phyloP scores from a whole-genome alignment of 2,797 vertebrate species.

The Eutrigla gurnardus region DNA sequence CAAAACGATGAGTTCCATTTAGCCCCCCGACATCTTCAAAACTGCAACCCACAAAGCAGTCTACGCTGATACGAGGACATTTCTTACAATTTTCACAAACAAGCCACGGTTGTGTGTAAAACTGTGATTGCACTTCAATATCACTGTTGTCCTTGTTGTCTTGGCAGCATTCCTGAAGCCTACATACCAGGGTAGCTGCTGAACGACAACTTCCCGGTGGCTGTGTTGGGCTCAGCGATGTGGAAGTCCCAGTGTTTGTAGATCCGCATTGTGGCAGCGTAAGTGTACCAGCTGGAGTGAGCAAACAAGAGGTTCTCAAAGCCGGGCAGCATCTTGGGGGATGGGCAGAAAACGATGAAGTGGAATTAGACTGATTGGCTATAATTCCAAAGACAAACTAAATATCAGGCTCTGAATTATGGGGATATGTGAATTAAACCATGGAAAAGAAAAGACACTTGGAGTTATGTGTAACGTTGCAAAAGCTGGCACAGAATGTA shows the following conservation, averaged over 20 bases:
- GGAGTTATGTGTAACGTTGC: not conserved
- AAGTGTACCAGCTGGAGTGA: slow-evolving; percentile 96
- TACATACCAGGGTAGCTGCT: slow-evolving; percentile 93
- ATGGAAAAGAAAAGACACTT: not conserved
- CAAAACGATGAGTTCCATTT: no score
- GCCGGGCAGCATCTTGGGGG: slow-evolving; percentile 89
- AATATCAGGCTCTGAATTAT: no score
- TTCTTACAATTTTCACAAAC: not conserved
- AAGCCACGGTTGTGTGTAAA: not conserved
- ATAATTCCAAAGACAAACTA: no score
- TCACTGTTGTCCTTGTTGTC: not conserved
- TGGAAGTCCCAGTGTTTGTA: slow-evolving; percentile 94
- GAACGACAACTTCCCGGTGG: slow-evolving; percentile 88
- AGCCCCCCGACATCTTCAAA: no score
- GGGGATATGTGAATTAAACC: not conserved
- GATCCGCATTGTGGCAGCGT: slow-evolving; percentile 91
- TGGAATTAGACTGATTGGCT: not conserved
- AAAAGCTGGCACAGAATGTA: not conserved
- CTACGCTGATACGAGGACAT: not conserved
- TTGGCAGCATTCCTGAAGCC: not conserved
- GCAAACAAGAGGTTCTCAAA: slow-evolving; percentile 93
- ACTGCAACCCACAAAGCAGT: no score
- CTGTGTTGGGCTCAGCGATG: slow-evolving; percentile 80
- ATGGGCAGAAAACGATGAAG: not conserved
- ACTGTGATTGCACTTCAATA: not conserved